Percentiles rank a stretch among this genome's conserved stretches.
Evolutionary conservation across 2,888 invertebrate species (phyloP).

Genomic region (Nomada ferruginata): DNA sequence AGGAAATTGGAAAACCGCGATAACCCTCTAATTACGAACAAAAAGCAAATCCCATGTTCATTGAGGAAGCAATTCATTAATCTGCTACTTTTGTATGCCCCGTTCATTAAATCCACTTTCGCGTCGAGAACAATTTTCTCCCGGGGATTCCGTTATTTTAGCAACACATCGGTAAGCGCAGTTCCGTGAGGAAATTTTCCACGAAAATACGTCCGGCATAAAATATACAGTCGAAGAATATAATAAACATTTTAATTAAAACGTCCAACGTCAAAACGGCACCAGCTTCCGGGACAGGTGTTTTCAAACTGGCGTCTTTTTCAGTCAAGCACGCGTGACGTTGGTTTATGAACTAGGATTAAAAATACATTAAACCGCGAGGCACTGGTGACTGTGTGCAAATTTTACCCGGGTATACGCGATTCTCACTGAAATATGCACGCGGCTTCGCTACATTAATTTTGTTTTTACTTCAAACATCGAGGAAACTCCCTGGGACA

Average conservation of each 20-base stretch:
- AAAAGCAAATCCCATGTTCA: neutral
- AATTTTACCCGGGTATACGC: neutral
- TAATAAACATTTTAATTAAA: slow-evolving; percentile 29
- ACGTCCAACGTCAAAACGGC: neutral
- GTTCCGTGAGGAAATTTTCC: neutral
- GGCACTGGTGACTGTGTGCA: neutral
- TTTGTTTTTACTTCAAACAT: slow-evolving; percentile 4
- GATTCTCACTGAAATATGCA: slow-evolving; percentile 1
- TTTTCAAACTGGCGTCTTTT: neutral
- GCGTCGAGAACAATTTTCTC: neutral
- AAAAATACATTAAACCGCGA: slow-evolving; percentile 2
- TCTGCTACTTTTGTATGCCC: neutral
- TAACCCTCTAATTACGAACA: neutral
- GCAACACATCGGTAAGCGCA: neutral
- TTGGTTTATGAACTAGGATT: neutral
- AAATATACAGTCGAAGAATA: neutral
- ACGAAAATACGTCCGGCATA: neutral
- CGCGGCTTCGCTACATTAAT: neutral
- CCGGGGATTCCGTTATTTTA: neutral
- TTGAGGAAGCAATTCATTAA: slow-evolving; percentile 2
- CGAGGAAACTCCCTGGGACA: neutral
- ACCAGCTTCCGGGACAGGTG: neutral
- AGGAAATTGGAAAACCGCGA: neutral
- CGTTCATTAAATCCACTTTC: neutral
- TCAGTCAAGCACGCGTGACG: neutral